Percentiles rank a stretch among this genome's conserved stretches.
Conservation (phyloP, 2,113 vertebrate species). For the Serilophus lunatus region DNA sequence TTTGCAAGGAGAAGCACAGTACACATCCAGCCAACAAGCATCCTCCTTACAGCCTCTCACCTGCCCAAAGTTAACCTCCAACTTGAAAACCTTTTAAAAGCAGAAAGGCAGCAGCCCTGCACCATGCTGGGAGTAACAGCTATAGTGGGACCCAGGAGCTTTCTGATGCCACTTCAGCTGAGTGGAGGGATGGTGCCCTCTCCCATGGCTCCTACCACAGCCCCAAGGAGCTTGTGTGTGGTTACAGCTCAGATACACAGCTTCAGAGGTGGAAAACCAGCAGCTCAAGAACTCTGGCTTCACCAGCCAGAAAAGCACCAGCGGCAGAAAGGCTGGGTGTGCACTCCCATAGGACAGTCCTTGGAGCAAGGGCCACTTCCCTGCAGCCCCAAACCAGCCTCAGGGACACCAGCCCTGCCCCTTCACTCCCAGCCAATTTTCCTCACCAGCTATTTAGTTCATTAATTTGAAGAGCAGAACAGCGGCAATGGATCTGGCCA, state of each 20-base stretch:
- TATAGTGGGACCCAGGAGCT: neutral
- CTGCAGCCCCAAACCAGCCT: neutral
- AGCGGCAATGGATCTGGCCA: neutral
- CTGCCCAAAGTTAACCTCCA: neutral
- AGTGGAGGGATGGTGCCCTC: neutral
- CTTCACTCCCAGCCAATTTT: rapidly evolving
- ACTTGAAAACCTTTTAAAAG: neutral
- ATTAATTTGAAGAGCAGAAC: neutral
- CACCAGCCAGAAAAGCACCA: neutral
- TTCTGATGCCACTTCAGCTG: rapidly evolving
- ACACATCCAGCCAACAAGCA: neutral
- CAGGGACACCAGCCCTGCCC: neutral
- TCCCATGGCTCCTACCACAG: neutral
- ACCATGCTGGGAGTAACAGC: neutral
- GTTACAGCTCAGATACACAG: neutral
- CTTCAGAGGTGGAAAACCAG: neutral
- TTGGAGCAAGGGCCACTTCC: neutral
- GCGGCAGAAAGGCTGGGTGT: neutral
- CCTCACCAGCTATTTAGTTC: neutral
- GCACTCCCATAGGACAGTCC: neutral
- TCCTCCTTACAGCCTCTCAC: neutral
- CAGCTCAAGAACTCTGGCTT: neutral
- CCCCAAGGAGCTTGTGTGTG: rapidly evolving
- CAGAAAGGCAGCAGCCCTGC: neutral
- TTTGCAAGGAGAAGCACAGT: neutral